phyloP scores from a whole-genome alignment of 2,797 vertebrate species.

The Furcifer pardalis region DNA sequence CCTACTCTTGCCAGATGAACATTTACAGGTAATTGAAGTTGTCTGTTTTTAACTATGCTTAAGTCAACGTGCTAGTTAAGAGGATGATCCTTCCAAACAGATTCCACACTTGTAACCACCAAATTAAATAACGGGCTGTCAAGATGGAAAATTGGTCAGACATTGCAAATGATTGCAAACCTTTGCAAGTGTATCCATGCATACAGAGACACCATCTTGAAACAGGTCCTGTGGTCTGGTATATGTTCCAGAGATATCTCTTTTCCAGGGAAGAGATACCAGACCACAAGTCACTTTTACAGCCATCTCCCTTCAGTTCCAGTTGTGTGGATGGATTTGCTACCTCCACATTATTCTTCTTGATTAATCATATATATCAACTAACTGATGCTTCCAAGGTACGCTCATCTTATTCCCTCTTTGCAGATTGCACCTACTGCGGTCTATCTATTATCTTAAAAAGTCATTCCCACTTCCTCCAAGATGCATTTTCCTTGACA shows the following conservation, averaged over 20 bases:
- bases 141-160: no score
- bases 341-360: rapidly evolving
- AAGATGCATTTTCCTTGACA: rapidly evolving
- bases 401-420: not conserved
- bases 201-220: not conserved
- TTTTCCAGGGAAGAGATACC: not conserved
- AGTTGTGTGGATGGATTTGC: not conserved
- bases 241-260: no score
- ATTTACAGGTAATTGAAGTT: no score
- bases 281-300: not conserved
- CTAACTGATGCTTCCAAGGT: not conserved
- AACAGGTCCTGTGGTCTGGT: not conserved
- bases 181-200: no score
- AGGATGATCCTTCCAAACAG: no score
- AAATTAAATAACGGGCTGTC: no score
- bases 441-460: not conserved
- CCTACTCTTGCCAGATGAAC: no score
- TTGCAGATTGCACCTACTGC: constrained; percentile 3
- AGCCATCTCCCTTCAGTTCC: not conserved
- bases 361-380: not conserved
- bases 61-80: no score
- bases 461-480: not conserved
- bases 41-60: no score
- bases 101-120: no score
- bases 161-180: no score